Percentiles rank a stretch among this genome's conserved stretches.
These are phyloP conservation scores for Orius insidiosus DNA, from an alignment of 1,140 invertebrate species.

Conservation along the genomic window DNA sequence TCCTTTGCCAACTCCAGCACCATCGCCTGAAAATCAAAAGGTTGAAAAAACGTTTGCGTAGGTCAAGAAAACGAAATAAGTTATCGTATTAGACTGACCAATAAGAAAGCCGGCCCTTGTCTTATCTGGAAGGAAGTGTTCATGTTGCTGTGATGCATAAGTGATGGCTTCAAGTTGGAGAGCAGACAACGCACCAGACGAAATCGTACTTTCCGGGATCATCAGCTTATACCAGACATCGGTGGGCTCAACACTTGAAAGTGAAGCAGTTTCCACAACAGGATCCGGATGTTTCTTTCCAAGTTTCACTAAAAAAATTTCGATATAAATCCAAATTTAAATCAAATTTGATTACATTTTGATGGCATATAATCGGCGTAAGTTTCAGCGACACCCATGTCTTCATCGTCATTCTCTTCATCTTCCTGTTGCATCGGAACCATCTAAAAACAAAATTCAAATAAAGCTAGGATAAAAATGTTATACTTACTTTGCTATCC, in stretches of 20 bases:
- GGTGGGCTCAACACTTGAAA: conserved; percentile 89
- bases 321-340: no score
- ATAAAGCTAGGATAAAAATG: no score
- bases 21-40: conserved; percentile 53
- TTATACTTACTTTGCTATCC: conserved; percentile 21
- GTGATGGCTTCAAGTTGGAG: conserved; percentile 92
- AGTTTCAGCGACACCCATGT: conserved; percentile 93
- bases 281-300: conserved; percentile 95
- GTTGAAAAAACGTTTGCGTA: conserved; percentile 12
- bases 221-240: conserved; percentile 81
- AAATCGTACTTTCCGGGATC: conserved; percentile 73
- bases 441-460: no score
- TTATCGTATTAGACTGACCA: conserved; percentile 34
- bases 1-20: conserved; percentile 98
- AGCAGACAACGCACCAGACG: conserved; percentile 74
- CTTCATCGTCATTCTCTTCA: conserved; percentile 86
- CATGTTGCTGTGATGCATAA: conserved; percentile 92
- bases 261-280: conserved; percentile 96
- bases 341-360: conserved; percentile 77
- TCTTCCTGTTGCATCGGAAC: conserved; percentile 33
- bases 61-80: conserved; percentile 2
- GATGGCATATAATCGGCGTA: conserved; percentile 95
- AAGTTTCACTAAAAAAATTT: conserved; percentile 61
- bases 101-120: conserved; percentile 90
- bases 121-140: conserved; percentile 77